Conservation (phyloP, 92 coral and sea anemone genomes). For the Meandrina meandrites region DNA sequence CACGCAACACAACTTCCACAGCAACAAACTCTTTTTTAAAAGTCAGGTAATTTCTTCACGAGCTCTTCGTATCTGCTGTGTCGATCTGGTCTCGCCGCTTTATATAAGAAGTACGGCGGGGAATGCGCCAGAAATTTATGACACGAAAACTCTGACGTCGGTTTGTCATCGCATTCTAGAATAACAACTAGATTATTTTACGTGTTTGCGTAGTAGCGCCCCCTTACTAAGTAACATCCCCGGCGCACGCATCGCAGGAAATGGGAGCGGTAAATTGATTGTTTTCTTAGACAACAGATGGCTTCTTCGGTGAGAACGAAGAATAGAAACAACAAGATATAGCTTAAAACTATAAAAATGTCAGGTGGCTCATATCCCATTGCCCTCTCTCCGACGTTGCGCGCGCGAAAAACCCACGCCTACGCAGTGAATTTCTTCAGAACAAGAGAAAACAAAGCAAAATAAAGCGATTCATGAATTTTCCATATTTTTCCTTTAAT, state of each 20-base stretch:
- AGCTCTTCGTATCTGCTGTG: not conserved
- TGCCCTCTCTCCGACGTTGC: not conserved
- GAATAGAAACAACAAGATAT: not conserved
- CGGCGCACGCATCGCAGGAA: not conserved
- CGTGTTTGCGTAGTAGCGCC: slow-evolving; percentile 1
- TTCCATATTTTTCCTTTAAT: not conserved
- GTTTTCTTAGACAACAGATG: not conserved
- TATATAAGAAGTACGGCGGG: not conserved
- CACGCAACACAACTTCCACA: not conserved
- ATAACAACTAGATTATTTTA: slow-evolving; percentile 2
- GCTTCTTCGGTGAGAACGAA: not conserved
- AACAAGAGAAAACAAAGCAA: not conserved
- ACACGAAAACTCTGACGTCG: not conserved
- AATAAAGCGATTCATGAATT: not conserved
- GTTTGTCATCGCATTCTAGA: slow-evolving; percentile 5
- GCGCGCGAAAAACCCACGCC: not conserved
- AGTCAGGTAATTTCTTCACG: not conserved
- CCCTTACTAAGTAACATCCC: not conserved
- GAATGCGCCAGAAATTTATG: slow-evolving; percentile 5
- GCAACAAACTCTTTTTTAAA: not conserved
- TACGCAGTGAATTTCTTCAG: not conserved
- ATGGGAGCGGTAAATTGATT: slow-evolving; percentile 5
- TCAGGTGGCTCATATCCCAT: not conserved
- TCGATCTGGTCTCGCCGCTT: not conserved
- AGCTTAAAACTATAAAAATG: not conserved